Evolutionary conservation across 2,113 vertebrate genomes (phyloP).

Genomic region (Addax nasomaculatus): DNA sequence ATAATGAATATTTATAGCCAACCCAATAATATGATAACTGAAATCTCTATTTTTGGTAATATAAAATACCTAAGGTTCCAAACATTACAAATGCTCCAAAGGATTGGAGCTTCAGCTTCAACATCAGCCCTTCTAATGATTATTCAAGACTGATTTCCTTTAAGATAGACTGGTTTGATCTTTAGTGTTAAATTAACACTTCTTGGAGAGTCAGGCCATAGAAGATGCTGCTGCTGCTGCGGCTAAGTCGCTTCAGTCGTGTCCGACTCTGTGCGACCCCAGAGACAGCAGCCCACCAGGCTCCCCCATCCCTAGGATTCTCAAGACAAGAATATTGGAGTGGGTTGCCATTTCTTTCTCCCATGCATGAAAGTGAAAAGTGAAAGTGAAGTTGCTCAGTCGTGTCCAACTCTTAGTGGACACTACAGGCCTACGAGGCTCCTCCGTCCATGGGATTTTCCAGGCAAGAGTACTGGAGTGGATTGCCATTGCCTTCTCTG

Average conservation of each 20-base stretch:
- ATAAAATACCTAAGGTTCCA: background rate
- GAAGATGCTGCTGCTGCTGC: background rate
- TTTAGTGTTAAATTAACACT: background rate
- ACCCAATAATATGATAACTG: background rate
- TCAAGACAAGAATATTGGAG: no score
- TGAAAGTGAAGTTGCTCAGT: no score
- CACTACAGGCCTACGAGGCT: no score
- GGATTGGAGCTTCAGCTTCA: background rate
- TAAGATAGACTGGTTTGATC: background rate
- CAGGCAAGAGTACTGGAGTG: no score
- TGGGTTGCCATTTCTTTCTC: no score
- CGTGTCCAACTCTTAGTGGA: no score
- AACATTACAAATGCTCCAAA: background rate
- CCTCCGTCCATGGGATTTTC: no score
- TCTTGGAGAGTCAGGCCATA: background rate
- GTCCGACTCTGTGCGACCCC: fast-evolving
- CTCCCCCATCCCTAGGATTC: no score
- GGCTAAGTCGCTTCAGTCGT: no score
- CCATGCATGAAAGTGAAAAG: no score
- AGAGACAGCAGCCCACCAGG: no score
- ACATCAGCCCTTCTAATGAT: background rate
- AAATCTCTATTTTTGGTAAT: background rate
- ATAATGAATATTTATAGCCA: background rate
- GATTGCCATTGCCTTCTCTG: no score
- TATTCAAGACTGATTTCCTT: background rate